Conservation (phyloP, 2,113 vertebrate genomes). For the Anolis sagrei region DNA sequence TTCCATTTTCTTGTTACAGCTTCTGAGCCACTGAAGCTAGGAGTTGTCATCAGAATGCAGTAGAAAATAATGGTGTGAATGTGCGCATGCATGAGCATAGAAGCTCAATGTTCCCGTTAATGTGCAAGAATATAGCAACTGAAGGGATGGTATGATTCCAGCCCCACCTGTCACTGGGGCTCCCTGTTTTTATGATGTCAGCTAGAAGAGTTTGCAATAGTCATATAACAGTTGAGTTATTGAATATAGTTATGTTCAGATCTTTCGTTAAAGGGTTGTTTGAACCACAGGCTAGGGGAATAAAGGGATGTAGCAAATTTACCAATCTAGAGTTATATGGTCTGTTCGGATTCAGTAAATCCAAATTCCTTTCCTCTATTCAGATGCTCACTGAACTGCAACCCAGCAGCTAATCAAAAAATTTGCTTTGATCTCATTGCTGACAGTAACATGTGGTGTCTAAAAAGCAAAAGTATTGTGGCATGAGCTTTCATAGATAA, state of each 20-base stretch:
- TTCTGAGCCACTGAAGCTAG: neutral
- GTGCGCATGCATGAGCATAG: neutral
- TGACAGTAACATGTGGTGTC: neutral
- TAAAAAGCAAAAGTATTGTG: neutral
- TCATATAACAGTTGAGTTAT: conserved; percentile 33
- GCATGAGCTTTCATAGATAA: neutral
- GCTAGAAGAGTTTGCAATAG: conserved; percentile 53
- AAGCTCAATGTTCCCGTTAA: neutral
- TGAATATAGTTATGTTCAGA: neutral
- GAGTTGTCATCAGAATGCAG: neutral
- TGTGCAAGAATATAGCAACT: neutral
- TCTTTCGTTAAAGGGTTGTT: neutral
- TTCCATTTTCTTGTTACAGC: neutral
- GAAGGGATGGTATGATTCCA: neutral
- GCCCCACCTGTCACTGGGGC: conserved; percentile 7
- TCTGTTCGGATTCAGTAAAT: neutral
- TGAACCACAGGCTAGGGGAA: neutral
- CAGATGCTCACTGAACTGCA: neutral
- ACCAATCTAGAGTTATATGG: neutral
- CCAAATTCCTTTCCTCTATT: neutral
- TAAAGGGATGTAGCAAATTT: neutral
- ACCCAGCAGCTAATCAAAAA: neutral
- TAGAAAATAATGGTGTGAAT: neutral
- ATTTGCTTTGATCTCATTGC: neutral
- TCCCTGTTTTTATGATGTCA: conserved; percentile 66